Conservation (phyloP, 2,797 vertebrate genomes). For the Hemitrygon akajei region DNA sequence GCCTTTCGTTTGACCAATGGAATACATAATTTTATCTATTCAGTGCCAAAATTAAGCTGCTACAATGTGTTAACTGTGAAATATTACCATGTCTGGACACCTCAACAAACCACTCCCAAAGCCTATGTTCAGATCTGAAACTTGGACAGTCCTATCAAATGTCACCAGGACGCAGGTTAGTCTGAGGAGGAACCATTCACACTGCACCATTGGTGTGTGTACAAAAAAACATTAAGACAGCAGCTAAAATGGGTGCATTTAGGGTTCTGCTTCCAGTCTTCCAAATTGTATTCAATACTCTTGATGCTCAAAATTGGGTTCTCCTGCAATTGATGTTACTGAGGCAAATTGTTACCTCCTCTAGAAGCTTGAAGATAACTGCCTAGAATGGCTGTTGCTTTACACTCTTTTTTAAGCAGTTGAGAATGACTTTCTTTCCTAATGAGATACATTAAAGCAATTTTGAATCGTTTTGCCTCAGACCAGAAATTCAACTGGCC, state of each 20-base stretch:
- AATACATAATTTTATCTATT: neutral
- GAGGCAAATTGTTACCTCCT: neutral
- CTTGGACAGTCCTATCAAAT: too few relatives aligned
- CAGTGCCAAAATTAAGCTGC: neutral
- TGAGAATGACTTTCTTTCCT: neutral
- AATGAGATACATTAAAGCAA: neutral
- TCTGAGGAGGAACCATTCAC: neutral
- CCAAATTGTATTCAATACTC: neutral
- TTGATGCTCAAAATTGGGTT: neutral
- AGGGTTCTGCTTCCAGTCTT: neutral
- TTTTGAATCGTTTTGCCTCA: too few relatives aligned
- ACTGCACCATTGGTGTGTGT: neutral
- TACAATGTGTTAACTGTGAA: neutral
- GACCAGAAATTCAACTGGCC: too few relatives aligned
- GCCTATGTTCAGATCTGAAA: too few relatives aligned
- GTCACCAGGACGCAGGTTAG: too few relatives aligned
- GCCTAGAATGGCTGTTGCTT: too few relatives aligned
- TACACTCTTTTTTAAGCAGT: neutral
- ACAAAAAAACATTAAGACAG: neutral
- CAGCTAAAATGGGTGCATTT: neutral
- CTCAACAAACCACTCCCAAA: too few relatives aligned
- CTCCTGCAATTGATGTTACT: neutral
- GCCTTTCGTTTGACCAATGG: neutral
- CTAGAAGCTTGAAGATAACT: neutral
- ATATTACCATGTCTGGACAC: too few relatives aligned